Percentiles rank a stretch among this genome's conserved stretches.
Evolutionary conservation across 2,888 invertebrate species (phyloP).

Genomic region (Andrena bucephala): DNA sequence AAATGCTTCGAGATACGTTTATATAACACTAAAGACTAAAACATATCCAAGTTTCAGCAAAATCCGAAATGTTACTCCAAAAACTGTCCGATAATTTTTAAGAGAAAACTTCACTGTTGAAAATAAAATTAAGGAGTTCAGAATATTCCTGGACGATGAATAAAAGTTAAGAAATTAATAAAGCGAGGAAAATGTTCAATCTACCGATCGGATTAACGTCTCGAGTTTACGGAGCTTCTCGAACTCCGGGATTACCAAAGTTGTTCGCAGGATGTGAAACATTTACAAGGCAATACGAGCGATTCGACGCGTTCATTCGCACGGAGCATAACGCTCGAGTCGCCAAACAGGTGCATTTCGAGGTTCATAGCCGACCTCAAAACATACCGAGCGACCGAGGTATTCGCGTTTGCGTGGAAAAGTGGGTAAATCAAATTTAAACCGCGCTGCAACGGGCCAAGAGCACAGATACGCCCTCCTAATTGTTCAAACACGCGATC

Average conservation of each 20-base stretch:
- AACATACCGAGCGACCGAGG: not conserved
- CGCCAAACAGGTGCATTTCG: slow-evolving; percentile 31
- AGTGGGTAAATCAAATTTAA: slow-evolving; percentile 72
- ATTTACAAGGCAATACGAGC: not conserved
- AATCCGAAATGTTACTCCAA: too few species aligned
- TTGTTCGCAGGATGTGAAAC: not conserved
- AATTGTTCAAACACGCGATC: not conserved
- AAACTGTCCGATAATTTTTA: too few species aligned
- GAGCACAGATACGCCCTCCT: not conserved
- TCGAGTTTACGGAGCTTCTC: not conserved
- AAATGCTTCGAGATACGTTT: too few species aligned
- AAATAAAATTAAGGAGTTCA: too few species aligned
- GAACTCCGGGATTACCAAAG: not conserved
- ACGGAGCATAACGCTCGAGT: not conserved
- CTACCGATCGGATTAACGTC: not conserved
- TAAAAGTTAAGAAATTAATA: not conserved
- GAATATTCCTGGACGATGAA: too few species aligned
- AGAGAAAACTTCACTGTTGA: too few species aligned
- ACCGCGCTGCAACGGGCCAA: not conserved
- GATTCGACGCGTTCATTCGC: slow-evolving; percentile 6
- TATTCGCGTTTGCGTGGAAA: slow-evolving; percentile 28
- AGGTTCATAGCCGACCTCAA: slow-evolving; percentile 21
- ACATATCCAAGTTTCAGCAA: too few species aligned
- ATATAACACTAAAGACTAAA: too few species aligned
- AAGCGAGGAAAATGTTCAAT: not conserved